Evolutionary conservation across 2,888 invertebrate species (phyloP).

Genomic region (Megamerina dolium): DNA sequence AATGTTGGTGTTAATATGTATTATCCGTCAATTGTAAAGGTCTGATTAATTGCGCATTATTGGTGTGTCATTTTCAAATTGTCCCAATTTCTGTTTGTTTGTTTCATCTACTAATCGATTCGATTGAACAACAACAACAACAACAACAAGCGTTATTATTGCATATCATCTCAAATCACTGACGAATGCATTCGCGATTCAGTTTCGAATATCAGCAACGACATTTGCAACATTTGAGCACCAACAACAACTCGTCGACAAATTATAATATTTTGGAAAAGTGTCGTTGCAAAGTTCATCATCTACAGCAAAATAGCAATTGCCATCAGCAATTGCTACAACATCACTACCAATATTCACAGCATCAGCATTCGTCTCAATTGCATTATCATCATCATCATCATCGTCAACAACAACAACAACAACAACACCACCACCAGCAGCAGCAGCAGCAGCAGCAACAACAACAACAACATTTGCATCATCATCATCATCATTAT

Average conservation of each 20-base stretch:
- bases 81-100: too few species aligned
- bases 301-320: conserved; percentile 19
- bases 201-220: conserved; percentile 37
- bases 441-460: conserved; percentile 12
- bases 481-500: conserved; percentile 37
- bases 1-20: too few species aligned
- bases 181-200: conserved; percentile 45
- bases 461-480: conserved; percentile 27
- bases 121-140: conserved; percentile 10
- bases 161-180: too few species aligned
- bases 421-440: conserved; percentile 20
- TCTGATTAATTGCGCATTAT: too few species aligned
- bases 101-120: neutral
- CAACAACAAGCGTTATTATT: too few species aligned
- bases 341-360: conserved; percentile 12
- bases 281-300: conserved; percentile 36
- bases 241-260: conserved; percentile 23
- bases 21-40: too few species aligned
- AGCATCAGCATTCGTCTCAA: conserved; percentile 16
- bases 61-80: too few species aligned
- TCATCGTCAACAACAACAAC: conserved; percentile 18
- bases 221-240: conserved; percentile 30
- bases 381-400: conserved; percentile 15
- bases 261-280: conserved; percentile 35
- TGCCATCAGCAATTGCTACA: conserved; percentile 21